A percentile compares a stretch with the other conserved stretches of the same genome.
Evolutionary conservation across 1,140 invertebrate genomes (phyloP).

Genomic region (Drosophila jambulina): DNA sequence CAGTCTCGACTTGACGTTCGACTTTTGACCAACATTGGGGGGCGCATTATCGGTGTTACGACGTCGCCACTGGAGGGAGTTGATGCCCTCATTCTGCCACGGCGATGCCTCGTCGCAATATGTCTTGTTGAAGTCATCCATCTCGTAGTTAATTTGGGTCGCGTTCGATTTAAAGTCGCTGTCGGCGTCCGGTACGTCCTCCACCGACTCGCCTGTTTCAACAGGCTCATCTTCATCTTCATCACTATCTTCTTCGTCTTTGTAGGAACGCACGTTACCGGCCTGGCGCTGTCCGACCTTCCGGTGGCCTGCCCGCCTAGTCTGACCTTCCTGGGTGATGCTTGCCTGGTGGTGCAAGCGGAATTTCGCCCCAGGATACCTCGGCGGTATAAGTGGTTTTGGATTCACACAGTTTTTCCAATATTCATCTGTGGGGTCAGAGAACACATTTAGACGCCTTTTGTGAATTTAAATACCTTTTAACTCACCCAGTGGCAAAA

Average conservation of each 20-base stretch:
- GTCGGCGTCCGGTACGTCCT: neutral
- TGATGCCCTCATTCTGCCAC: neutral
- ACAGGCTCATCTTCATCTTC: constrained; percentile 10
- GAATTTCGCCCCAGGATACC: neutral
- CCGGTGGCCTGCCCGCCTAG: neutral
- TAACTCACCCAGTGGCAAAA: constrained; percentile 46
- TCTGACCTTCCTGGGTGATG: no score
- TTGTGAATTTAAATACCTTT: neutral
- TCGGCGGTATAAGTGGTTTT: constrained; percentile 41
- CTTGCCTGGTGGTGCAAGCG: neutral
- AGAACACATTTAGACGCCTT: neutral
- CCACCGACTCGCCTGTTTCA: neutral
- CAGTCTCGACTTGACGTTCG: constrained; percentile 9
- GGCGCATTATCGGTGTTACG: constrained; percentile 37
- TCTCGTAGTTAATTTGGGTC: constrained; percentile 50
- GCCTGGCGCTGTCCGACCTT: constrained; percentile 26
- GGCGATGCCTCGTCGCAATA: constrained; percentile 7
- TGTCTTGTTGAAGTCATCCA: constrained; percentile 50
- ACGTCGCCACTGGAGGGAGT: constrained; percentile 30
- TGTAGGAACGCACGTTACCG: constrained; percentile 44
- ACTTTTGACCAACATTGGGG: neutral
- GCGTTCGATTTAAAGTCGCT: constrained; percentile 10
- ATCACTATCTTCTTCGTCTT: neutral
- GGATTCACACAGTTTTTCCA: constrained; percentile 39
- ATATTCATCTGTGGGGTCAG: constrained; percentile 42